phyloP scores from a whole-genome alignment of 1,140 invertebrate genomes.

The Drosophila melanogaster region DNA sequence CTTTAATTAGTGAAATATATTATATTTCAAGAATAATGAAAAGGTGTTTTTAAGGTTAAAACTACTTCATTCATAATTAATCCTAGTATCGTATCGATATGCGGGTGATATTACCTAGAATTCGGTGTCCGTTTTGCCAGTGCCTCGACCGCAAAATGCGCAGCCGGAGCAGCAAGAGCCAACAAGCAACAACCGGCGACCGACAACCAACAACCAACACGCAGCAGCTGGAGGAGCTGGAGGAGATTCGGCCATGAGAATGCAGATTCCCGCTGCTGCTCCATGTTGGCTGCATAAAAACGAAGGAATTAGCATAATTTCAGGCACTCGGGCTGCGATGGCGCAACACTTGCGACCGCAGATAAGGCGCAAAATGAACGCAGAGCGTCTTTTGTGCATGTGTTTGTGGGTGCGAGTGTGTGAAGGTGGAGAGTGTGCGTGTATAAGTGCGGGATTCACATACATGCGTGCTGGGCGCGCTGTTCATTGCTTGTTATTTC shows the following conservation, averaged over 20 bases:
- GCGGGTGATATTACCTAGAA: conserved; percentile 7
- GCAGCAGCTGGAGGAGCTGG: conserved; percentile 34
- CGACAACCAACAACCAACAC: conserved; percentile 35
- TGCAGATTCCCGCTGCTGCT: conserved; percentile 58
- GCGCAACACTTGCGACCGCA: conserved; percentile 71
- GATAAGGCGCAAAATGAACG: conserved; percentile 80
- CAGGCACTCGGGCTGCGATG: conserved; percentile 64
- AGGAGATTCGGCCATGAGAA: conserved; percentile 43
- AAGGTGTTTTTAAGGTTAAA: no score
- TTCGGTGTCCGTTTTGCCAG: conserved; percentile 20
- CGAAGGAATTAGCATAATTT: conserved; percentile 80
- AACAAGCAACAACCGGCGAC: conserved; percentile 37
- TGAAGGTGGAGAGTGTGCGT: conserved; percentile 5
- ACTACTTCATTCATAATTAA: no score
- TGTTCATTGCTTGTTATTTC: conserved; percentile 63
- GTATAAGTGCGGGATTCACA: conserved; percentile 11
- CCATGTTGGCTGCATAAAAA: conserved; percentile 70
- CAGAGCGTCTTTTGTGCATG: conserved; percentile 40
- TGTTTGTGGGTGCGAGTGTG: conserved; percentile 16
- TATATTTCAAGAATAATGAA: not conserved
- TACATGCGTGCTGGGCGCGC: conserved; percentile 30
- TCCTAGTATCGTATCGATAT: no score
- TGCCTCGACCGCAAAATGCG: conserved; percentile 42
- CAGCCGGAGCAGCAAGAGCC: conserved; percentile 40
- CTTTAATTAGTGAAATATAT: not conserved